These are phyloP conservation scores for Oegoconia quadripuncta DNA, from an alignment of 2,888 invertebrate genomes.

Conservation along the genomic window DNA sequence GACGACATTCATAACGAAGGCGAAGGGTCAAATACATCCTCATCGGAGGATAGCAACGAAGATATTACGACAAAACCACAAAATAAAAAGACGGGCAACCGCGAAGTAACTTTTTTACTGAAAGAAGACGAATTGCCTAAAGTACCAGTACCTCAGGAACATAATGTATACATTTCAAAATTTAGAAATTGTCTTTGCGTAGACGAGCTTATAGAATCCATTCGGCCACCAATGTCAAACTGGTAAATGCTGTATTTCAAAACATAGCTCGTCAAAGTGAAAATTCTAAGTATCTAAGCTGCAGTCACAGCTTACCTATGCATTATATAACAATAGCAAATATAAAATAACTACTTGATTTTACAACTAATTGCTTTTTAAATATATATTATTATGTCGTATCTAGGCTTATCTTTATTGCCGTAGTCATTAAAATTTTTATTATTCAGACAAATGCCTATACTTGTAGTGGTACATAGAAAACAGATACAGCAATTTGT, in stretches of 20 bases:
- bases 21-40: background rate
- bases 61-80: background rate
- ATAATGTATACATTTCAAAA: slow-evolving; percentile 5
- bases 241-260: too few relatives aligned
- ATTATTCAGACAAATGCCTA: too few relatives aligned
- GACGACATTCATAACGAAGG: slow-evolving; percentile 8
- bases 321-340: background rate
- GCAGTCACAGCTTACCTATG: background rate
- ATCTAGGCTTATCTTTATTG: too few relatives aligned
- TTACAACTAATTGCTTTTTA: background rate
- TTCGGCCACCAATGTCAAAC: slow-evolving; percentile 40
- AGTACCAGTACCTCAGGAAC: background rate
- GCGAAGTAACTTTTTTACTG: slow-evolving; percentile 5
- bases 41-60: background rate
- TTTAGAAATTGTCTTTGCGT: slow-evolving; percentile 36
- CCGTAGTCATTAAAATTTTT: too few relatives aligned
- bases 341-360: background rate
- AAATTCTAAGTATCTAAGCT: too few relatives aligned
- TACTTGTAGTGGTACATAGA: too few relatives aligned
- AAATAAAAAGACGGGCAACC: background rate
- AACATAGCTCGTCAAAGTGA: too few relatives aligned
- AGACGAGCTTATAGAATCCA: slow-evolving; percentile 48
- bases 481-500: too few relatives aligned
- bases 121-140: background rate
- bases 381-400: background rate